A percentile compares a stretch with the other conserved stretches of the same genome.
Evolutionary conservation across 2,888 invertebrate genomes (phyloP).

Genomic region (Uropetala carovei): DNA sequence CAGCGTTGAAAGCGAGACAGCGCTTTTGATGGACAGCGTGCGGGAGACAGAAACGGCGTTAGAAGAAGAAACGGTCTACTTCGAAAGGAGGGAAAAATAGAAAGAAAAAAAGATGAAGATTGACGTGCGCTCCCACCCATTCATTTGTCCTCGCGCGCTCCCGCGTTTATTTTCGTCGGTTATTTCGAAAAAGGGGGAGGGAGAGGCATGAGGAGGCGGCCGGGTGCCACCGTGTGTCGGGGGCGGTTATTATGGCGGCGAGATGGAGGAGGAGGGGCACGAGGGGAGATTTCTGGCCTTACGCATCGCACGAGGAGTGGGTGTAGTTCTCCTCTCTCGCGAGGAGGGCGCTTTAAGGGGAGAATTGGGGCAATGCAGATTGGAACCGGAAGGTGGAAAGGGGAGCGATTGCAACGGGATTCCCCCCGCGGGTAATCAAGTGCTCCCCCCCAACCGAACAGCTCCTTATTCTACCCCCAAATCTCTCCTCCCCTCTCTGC

Average conservation of each 20-base stretch:
- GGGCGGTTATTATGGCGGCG: neutral
- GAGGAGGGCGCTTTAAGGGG: no score
- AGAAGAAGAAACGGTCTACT: neutral
- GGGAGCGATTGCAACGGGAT: no score
- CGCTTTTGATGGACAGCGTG: neutral
- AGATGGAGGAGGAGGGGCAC: neutral
- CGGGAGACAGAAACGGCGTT: no score
- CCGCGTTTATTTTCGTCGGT: neutral
- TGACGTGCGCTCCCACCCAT: neutral
- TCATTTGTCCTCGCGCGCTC: neutral
- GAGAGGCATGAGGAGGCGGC: neutral
- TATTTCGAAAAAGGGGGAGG: neutral
- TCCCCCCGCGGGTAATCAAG: no score
- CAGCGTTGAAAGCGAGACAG: neutral
- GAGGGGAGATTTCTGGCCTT: neutral
- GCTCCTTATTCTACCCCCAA: no score
- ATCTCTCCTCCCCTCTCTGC: no score
- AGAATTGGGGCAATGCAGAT: no score
- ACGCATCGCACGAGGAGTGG: no score
- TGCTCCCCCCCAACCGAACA: no score
- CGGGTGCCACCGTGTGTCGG: neutral
- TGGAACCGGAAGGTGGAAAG: no score
- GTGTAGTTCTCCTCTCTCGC: no score
- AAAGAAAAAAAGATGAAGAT: neutral
- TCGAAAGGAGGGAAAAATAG: neutral